These are phyloP conservation scores for Enteromius afrohamiltoni DNA, from an alignment of 2,797 vertebrate species.

Conservation along the genomic window DNA sequence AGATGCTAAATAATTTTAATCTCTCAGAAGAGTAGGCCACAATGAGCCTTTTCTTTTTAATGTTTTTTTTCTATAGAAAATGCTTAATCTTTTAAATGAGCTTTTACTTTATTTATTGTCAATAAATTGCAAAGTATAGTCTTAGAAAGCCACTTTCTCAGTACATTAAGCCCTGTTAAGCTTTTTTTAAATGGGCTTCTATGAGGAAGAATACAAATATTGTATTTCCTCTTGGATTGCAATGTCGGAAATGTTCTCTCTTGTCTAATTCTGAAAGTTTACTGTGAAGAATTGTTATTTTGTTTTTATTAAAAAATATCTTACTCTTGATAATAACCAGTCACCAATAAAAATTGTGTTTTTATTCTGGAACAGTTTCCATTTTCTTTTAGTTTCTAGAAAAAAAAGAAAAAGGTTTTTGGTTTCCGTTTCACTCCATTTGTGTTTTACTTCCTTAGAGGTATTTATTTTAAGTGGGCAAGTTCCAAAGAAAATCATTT, in stretches of 20 bases:
- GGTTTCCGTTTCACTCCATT: background rate
- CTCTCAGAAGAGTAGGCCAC: background rate
- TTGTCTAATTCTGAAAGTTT: background rate
- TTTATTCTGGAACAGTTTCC: background rate
- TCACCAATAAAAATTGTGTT: background rate
- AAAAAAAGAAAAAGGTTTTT: background rate
- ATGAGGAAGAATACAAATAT: background rate
- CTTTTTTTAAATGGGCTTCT: background rate
- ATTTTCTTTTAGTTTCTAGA: background rate
- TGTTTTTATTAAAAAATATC: background rate
- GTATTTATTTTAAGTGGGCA: background rate
- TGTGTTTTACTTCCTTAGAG: background rate
- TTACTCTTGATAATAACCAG: background rate
- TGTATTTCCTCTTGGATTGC: background rate
- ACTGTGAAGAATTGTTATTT: background rate
- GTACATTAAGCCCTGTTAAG: background rate
- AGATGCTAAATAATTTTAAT: background rate
- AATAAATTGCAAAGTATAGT: background rate
- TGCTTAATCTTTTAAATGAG: background rate
- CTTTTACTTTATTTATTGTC: constrained; percentile 2
- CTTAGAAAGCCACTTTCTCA: background rate
- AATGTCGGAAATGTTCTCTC: background rate
- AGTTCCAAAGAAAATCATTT: background rate
- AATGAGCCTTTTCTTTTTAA: background rate
- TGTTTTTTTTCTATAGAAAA: background rate